A percentile compares a stretch with the other conserved stretches of the same genome.
These are phyloP conservation scores for Alligator sinensis DNA, from an alignment of 2,113 vertebrate species.

Conservation along the genomic window DNA sequence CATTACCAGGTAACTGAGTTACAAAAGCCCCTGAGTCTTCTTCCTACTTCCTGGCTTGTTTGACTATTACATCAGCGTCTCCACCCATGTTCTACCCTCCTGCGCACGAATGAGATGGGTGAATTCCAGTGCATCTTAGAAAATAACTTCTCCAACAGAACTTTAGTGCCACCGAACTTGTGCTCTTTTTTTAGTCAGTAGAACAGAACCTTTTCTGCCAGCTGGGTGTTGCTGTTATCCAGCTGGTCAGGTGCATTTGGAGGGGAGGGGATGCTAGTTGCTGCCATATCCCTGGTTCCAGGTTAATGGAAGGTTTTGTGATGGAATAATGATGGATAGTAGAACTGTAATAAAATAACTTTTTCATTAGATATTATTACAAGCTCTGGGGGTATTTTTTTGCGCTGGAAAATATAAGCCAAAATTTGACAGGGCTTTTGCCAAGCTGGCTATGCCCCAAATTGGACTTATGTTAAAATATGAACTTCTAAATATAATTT, in stretches of 20 bases:
- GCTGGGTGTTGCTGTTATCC: not conserved
- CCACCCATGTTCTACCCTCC: not conserved
- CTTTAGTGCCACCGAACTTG: not conserved
- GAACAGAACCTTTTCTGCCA: not conserved
- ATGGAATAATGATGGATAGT: not conserved
- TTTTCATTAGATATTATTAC: not conserved
- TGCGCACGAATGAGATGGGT: not conserved
- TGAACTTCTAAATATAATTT: not conserved
- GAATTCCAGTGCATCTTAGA: not conserved
- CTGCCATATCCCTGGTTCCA: accelerated
- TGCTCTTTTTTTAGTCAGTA: not conserved
- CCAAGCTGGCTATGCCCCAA: not conserved
- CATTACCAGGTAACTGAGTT: not conserved
- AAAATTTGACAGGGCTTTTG: not conserved
- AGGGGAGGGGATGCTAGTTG: accelerated
- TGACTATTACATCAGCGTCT: not conserved
- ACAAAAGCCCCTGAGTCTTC: not conserved
- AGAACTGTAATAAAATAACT: not conserved
- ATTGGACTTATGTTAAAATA: not conserved
- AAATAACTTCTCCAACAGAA: not conserved
- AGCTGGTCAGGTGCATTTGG: accelerated
- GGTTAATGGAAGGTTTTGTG: not conserved
- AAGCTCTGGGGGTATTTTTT: not conserved
- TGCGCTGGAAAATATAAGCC: not conserved
- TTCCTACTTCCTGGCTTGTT: not conserved